These are phyloP conservation scores for Myripristis murdjan DNA, from an alignment of 2,797 vertebrate species.

Conservation along the genomic window DNA sequence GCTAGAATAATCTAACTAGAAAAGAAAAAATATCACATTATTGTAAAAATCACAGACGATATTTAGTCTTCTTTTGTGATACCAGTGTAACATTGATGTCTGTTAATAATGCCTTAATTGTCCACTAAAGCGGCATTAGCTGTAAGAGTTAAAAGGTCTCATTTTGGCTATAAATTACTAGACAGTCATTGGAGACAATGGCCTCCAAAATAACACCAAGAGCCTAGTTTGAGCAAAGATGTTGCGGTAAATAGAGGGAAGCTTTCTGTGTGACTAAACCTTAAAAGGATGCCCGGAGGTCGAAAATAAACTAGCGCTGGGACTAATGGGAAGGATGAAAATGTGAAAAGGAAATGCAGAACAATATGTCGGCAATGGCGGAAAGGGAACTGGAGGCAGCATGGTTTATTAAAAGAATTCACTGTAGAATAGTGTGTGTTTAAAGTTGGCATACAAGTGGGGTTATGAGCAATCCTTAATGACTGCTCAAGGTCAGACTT, in stretches of 20 bases:
- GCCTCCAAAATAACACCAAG: slow-evolving; percentile 31
- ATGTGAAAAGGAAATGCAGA: slow-evolving; percentile 71
- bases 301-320: slow-evolving; percentile 67
- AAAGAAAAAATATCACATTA: too few species aligned
- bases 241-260: slow-evolving; percentile 65
- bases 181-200: slow-evolving; percentile 39
- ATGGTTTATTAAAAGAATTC: slow-evolving; percentile 77
- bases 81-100: not conserved
- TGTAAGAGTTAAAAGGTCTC: slow-evolving; percentile 15
- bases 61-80: too few species aligned
- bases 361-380: slow-evolving; percentile 70
- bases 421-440: slow-evolving; percentile 43
- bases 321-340: slow-evolving; percentile 74
- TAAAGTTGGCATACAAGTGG: slow-evolving; percentile 47
- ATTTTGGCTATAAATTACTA: slow-evolving; percentile 28
- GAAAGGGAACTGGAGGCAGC: slow-evolving; percentile 60
- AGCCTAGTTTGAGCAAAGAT: slow-evolving; percentile 39
- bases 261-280: slow-evolving; percentile 66
- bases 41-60: too few species aligned
- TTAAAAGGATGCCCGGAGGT: slow-evolving; percentile 55
- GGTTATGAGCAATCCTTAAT: slow-evolving; percentile 68
- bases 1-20: too few species aligned
- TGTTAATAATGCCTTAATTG: not conserved
- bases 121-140: not conserved
- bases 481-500: slow-evolving; percentile 48